phyloP scores from a whole-genome alignment of 2,888 invertebrate species.

The Masnerella sp. region DNA sequence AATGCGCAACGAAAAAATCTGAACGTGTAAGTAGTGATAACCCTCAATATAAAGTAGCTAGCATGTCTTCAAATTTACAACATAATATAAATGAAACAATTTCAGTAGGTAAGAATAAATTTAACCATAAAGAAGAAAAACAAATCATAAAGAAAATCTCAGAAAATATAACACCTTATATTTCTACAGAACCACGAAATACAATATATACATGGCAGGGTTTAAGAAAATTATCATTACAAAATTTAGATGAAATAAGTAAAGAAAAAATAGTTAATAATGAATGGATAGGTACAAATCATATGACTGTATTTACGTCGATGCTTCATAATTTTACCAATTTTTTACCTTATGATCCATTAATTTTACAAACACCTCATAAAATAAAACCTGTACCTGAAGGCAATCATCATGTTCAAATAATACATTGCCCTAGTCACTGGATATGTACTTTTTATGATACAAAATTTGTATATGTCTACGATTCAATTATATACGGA shows the following conservation, averaged over 20 bases:
- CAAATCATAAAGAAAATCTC: no score
- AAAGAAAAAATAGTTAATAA: constrained; percentile 7
- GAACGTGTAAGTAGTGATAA: no score
- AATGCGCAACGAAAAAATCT: no score
- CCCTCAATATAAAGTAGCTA: no score
- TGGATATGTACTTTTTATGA: constrained; percentile 16
- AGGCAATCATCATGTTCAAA: constrained; percentile 12
- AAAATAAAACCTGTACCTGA: constrained; percentile 19
- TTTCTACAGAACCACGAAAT: no score
- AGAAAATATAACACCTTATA: no score
- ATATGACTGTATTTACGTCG: constrained; percentile 22
- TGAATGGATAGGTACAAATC: neutral
- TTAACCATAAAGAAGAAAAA: no score
- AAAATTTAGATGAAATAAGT: neutral
- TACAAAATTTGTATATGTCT: neutral
- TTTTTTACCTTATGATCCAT: constrained; percentile 20
- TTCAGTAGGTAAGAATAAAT: no score
- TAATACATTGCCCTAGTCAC: constrained; percentile 4
- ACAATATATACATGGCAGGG: constrained; percentile 9
- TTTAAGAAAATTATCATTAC: neutral
- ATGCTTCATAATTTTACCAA: constrained; percentile 6
- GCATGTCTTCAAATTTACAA: no score
- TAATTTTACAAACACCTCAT: neutral
- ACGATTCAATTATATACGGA: no score
- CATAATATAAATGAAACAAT: no score